Evolutionary conservation across 2,797 vertebrate species (phyloP).

Genomic region (Smutsia temminckii): DNA sequence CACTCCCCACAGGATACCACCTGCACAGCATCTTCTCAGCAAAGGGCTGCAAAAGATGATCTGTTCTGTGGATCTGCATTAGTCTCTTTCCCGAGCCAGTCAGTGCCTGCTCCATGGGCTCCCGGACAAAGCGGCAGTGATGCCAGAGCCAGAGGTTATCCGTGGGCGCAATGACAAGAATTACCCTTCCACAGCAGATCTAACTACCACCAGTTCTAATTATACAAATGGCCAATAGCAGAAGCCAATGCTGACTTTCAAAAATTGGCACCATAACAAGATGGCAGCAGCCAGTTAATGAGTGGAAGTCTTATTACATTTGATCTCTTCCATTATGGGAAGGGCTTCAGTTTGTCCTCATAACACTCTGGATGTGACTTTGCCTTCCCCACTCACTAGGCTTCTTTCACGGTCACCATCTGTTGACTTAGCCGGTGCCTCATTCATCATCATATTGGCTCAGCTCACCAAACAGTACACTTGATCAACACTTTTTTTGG

Average conservation of each 20-base stretch:
- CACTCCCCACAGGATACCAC: neutral
- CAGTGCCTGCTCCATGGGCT: neutral
- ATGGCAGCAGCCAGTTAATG: neutral
- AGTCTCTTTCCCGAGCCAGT: neutral
- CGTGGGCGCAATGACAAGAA: neutral
- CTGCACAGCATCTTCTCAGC: neutral
- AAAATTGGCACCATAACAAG: neutral
- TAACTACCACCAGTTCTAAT: neutral
- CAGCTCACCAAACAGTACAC: neutral
- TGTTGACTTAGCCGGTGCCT: neutral
- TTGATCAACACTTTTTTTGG: neutral
- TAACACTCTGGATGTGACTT: neutral
- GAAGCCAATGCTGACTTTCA: neutral
- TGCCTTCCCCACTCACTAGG: neutral
- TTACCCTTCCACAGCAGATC: neutral
- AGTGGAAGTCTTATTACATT: neutral
- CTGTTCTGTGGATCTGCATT: neutral
- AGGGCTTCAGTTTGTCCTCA: neutral
- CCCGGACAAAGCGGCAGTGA: neutral
- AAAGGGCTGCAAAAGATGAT: neutral
- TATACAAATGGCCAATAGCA: neutral
- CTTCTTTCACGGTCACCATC: neutral
- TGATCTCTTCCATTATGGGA: neutral
- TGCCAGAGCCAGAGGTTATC: neutral
- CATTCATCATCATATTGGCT: neutral